Base-by-base conservation (phyloP, 2,888 invertebrate species). In the Epinotia brunnichana region DNA sequence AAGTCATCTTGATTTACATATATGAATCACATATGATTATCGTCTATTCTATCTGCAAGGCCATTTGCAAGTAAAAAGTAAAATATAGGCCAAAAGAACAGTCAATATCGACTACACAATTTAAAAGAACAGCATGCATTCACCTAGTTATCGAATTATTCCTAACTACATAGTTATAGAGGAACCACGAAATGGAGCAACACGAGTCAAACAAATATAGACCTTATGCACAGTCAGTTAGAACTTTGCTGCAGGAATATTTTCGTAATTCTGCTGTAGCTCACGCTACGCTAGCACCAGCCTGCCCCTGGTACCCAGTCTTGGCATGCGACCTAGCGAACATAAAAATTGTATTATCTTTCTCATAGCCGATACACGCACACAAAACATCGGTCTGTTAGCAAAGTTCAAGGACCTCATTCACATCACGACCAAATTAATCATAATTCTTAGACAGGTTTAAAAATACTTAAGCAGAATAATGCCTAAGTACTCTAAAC, bases 261-360 rank as follows among this genome's bases (percentile, higher is more conserved):
- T 24, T 41, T 24, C 54, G 41, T 56, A 41, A 21, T 24, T 56
- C n/a, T 13, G 79, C 79, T 80, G 29, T 48, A 75, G 78, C 85
- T 86, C 90, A 91, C 91, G 91, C 90, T 81, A 91, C 91, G 91
- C 90, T 81, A 91, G 80, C 83, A 80, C 86, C 85, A 82, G 83
- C 76, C 84, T 77, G 85, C 83, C 85, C 89, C 88, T 87, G 90
- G 89, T 84, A 86, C 89, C 88, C 85, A 84, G 83, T 88, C 87
- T 83, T 83, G 83, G 79, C 91, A 91, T 90, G 91, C 91, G 90
- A 91, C 87, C 86, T 88, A 84, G 81, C 44, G 78, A 80, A 79
- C 78, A 85, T 87, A 86, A 87, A 88, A 85, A 83, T 79, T 78
- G 70, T 75, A 77, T 78, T 80, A 79, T 80, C 77, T 80, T 82